These are phyloP conservation scores for Dromiciops gliroides DNA, from an alignment of 2,113 vertebrate species.

Conservation along the genomic window DNA sequence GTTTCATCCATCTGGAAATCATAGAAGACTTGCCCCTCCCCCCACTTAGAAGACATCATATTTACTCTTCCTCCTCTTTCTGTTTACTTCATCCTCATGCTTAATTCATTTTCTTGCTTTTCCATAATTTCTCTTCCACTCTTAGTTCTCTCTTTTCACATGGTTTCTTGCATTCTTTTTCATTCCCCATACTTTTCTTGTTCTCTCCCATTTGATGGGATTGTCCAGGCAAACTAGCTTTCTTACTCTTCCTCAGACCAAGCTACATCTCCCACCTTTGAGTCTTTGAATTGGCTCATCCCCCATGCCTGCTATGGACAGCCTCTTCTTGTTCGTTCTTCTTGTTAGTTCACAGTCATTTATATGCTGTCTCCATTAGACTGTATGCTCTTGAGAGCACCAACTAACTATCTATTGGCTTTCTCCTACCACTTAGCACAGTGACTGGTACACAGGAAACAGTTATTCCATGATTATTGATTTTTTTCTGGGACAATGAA, in stretches of 20 bases:
- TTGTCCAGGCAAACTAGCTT: background rate
- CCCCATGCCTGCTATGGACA: background rate
- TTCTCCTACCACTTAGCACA: background rate
- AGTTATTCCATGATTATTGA: background rate
- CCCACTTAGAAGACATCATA: background rate
- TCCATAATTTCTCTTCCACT: background rate
- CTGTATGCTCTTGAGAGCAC: background rate
- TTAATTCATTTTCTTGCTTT: background rate
- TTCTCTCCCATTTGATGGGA: background rate
- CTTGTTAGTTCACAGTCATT: background rate
- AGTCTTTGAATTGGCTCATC: background rate
- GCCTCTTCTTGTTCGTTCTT: background rate
- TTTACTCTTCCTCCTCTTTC: slow-evolving; percentile 5
- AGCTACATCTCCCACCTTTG: background rate
- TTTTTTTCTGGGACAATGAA: too few relatives aligned
- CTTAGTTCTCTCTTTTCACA: background rate
- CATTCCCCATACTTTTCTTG: slow-evolving; percentile 11
- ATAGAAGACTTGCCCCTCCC: background rate
- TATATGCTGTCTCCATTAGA: background rate
- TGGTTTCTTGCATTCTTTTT: slow-evolving; percentile 19
- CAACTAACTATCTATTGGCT: background rate
- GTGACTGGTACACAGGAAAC: background rate
- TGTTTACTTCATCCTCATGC: background rate
- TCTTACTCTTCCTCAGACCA: background rate
- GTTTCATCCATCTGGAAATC: slow-evolving; percentile 2